Percentiles rank a stretch among this genome's conserved stretches.
Conservation (phyloP, 2,113 vertebrate species). For the Pagrus major region DNA sequence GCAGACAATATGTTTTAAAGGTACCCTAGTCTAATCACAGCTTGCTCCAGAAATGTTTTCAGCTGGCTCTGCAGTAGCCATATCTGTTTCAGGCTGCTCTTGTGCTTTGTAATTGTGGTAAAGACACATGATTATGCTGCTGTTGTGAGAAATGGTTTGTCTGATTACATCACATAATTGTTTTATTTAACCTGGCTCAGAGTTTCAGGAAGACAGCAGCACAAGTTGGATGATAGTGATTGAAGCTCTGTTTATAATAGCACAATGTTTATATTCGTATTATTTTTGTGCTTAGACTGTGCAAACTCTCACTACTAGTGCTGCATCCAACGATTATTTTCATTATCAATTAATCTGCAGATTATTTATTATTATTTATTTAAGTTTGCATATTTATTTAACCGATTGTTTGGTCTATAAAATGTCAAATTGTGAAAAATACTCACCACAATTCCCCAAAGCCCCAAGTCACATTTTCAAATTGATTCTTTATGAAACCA, state of each 20-base stretch:
- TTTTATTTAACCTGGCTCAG: neutral
- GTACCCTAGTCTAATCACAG: neutral
- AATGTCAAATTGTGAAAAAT: too few relatives aligned
- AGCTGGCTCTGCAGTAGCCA: constrained; percentile 2
- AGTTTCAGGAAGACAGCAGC: neutral
- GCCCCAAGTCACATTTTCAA: too few relatives aligned
- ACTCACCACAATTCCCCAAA: too few relatives aligned
- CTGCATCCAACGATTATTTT: too few relatives aligned
- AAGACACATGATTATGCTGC: neutral
- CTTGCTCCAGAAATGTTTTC: constrained; percentile 25
- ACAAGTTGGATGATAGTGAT: neutral
- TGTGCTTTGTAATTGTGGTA: constrained; percentile 21
- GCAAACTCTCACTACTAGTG: too few relatives aligned
- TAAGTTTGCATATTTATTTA: too few relatives aligned
- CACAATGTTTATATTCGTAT: neutral
- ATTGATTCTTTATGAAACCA: too few relatives aligned
- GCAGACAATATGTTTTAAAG: too few relatives aligned
- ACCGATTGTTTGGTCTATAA: too few relatives aligned
- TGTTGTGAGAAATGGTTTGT: constrained; percentile 10
- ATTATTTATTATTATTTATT: too few relatives aligned
- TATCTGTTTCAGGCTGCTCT: constrained; percentile 13
- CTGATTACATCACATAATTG: neutral
- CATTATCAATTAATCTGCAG: too few relatives aligned
- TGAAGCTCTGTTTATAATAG: neutral
- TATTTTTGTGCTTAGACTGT: neutral